Evolutionary conservation across 1,140 invertebrate genomes (phyloP), one percentile per base, ranked within the genome.

Genomic region (Sarcophaga bullata): DNA sequence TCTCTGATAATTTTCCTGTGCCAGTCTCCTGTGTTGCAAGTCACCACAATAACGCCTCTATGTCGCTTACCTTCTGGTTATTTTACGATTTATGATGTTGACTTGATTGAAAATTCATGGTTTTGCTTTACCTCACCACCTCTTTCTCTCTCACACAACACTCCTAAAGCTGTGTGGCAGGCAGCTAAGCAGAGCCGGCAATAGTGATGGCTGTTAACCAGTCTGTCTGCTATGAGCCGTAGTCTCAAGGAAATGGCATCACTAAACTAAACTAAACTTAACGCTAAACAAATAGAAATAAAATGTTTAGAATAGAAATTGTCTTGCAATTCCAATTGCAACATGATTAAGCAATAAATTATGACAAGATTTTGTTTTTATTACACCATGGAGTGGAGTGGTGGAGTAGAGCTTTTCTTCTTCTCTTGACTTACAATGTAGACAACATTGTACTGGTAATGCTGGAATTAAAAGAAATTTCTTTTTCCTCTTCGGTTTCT

Each of bases 261-360:
- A 25, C 58, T 9, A 72, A 37, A 37, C 58, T 19, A 19, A 50
- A 78, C 15, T 19, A 78, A 47, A 48, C 25, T 37, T 4, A 37
- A 37, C 25, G 25, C 4, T 47, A 75, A 48, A 52, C 37, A 7
- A 19, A 68, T 68, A 68, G 17, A 68, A 76, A 73, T 7, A 73
- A 73, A 73, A 25, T 48, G 73, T 46, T 49, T 8, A 48, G 73
- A 48, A 48, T 50, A 50, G 19, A 48, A 9, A 48, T 48, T 17
- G 75, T 78, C 48, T 78, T 48, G 48, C 75, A 78, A 76, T 78
- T 37, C 25, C 25, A 37, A 37, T 37, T 78, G 48, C 75, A 78
- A 6, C 75, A 78, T 78, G 75, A 78, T 78, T 78, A 78, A 78
- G 75, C 75, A 78, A 78, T 78, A 78, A 78, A 78, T 78, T 78